Conservation (phyloP, 1,140 invertebrate genomes). For the Geopemphigus sp. region DNA sequence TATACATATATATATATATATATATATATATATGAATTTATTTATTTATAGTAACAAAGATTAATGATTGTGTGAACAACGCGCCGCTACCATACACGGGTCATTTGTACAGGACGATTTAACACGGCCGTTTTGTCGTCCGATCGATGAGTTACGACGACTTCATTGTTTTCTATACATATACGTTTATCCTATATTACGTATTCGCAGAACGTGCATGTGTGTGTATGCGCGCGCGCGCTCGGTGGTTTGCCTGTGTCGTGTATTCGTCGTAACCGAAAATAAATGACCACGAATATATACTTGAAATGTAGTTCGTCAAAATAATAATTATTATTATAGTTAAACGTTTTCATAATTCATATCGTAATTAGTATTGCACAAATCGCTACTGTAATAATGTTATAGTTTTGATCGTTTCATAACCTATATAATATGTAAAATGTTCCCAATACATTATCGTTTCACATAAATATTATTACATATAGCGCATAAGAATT, state of each 20-base stretch:
- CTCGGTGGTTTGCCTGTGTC: background rate
- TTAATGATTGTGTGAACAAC: slow-evolving; percentile 28
- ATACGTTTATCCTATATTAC: background rate
- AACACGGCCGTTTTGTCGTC: slow-evolving; percentile 27
- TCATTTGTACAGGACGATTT: slow-evolving; percentile 23
- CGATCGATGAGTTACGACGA: slow-evolving; percentile 25
- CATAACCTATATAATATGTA: too few relatives aligned
- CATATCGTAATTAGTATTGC: too few relatives aligned
- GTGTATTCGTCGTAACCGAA: background rate
- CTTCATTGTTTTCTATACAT: background rate
- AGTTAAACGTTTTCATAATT: too few relatives aligned
- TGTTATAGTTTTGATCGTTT: too few relatives aligned
- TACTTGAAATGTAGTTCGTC: too few relatives aligned
- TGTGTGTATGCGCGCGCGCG: too few relatives aligned
- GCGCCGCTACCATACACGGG: background rate
- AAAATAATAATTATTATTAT: too few relatives aligned
- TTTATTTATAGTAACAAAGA: slow-evolving; percentile 16
- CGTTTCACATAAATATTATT: too few relatives aligned
- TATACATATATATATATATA: background rate
- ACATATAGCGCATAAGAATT: too few relatives aligned
- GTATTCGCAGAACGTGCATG: background rate
- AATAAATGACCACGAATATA: background rate
- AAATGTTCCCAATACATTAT: too few relatives aligned
- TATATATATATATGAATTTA: background rate
- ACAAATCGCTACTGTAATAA: too few relatives aligned